phyloP scores from a whole-genome alignment of 2,888 invertebrate species.

The Acanthoscelides obtectus region DNA sequence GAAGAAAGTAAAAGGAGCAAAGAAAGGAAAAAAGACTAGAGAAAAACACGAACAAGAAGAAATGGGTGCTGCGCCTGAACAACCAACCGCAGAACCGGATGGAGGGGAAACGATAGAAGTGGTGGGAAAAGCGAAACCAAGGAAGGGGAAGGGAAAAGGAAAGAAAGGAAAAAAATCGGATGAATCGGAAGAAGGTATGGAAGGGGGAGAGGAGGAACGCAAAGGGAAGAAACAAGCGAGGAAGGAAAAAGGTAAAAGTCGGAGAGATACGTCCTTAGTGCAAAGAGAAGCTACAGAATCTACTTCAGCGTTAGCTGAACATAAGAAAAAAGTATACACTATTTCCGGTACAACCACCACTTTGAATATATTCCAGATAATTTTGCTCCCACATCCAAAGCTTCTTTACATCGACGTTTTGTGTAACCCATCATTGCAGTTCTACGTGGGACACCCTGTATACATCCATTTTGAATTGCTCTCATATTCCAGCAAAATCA shows the following conservation, averaged over 20 bases:
- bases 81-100: background rate
- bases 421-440: too few relatives aligned
- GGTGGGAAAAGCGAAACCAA: conserved; percentile 35
- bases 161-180: conserved; percentile 25
- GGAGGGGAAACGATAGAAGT: too few relatives aligned
- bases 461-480: too few relatives aligned
- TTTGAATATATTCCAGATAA: too few relatives aligned
- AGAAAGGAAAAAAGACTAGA: conserved; percentile 31
- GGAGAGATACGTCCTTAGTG: too few relatives aligned
- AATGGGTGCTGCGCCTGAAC: background rate
- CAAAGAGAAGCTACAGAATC: too few relatives aligned
- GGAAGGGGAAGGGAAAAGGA: conserved; percentile 46
- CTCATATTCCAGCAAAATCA: conserved; percentile 6
- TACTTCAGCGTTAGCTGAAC: too few relatives aligned
- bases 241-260: background rate
- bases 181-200: conserved; percentile 34
- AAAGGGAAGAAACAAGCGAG: background rate
- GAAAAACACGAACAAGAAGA: conserved; percentile 24
- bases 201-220: conserved; percentile 28
- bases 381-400: too few relatives aligned
- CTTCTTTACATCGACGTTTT: too few relatives aligned
- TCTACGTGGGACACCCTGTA: too few relatives aligned
- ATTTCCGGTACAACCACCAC: too few relatives aligned
- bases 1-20: conserved; percentile 36
- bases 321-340: too few relatives aligned